These are phyloP conservation scores for Hemicrepidius hirtus DNA, from an alignment of 2,888 invertebrate genomes.

Conservation along the genomic window DNA sequence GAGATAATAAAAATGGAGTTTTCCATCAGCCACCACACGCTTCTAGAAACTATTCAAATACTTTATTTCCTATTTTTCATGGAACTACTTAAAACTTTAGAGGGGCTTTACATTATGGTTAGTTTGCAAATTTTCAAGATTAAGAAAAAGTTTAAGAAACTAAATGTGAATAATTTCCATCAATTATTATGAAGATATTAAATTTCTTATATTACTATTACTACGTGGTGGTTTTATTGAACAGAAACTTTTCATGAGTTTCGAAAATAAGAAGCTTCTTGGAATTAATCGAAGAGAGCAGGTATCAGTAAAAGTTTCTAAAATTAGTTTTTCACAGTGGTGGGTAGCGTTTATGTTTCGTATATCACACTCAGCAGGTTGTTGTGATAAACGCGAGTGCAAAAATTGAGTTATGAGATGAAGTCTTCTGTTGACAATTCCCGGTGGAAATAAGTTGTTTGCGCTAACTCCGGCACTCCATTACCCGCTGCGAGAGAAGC, in stretches of 20 bases:
- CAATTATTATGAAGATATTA: too few species aligned
- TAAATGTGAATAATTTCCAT: too few species aligned
- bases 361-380: slow-evolving; percentile 64
- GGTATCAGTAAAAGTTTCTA: slow-evolving; percentile 27
- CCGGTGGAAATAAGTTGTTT: slow-evolving; percentile 72
- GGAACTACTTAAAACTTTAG: too few species aligned
- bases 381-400: slow-evolving; percentile 62
- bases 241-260: background rate
- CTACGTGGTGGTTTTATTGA: too few species aligned
- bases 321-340: slow-evolving; percentile 44
- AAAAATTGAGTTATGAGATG: slow-evolving; percentile 72
- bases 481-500: slow-evolving; percentile 65
- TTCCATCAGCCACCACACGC: too few species aligned
- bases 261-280: background rate
- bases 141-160: too few species aligned
- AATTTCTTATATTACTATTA: too few species aligned
- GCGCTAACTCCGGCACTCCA: slow-evolving; percentile 69
- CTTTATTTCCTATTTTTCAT: too few species aligned
- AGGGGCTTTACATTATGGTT: too few species aligned
- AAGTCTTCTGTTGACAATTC: slow-evolving; percentile 71
- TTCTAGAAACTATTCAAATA: too few species aligned
- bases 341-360: slow-evolving; percentile 41
- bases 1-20: too few species aligned
- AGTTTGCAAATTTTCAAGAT: too few species aligned
- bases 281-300: background rate